phyloP scores from a whole-genome alignment of 2,113 vertebrate species.

The Oxygymnocypris stewartii region DNA sequence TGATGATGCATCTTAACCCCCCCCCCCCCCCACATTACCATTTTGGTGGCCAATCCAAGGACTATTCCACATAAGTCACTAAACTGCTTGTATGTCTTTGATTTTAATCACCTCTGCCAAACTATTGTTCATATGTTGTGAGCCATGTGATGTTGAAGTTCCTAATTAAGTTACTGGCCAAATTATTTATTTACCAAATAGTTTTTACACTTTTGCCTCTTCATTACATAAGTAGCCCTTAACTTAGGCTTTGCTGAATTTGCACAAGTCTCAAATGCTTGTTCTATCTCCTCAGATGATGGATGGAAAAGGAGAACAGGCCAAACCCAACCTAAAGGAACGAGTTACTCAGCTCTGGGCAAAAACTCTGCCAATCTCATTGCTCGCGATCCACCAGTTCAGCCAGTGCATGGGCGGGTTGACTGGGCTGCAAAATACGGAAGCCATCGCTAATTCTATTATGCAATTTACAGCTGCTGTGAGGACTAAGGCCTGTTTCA shows the following conservation, averaged over 20 bases:
- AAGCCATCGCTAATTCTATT: slow-evolving; percentile 79
- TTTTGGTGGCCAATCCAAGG: background rate
- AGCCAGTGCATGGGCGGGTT: slow-evolving; percentile 88
- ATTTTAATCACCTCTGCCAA: background rate
- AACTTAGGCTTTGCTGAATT: background rate
- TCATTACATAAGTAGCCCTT: background rate
- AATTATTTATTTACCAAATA: background rate
- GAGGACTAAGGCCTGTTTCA: slow-evolving; percentile 6
- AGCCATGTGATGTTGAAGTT: background rate
- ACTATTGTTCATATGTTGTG: background rate
- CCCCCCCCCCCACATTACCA: background rate
- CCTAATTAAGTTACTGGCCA: background rate
- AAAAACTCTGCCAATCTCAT: slow-evolving; percentile 78
- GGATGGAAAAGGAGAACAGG: slow-evolving; percentile 83
- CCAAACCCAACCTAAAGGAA: slow-evolving; percentile 75
- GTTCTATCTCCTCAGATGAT: slow-evolving; percentile 76
- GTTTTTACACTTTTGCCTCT: background rate
- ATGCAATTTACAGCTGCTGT: background rate
- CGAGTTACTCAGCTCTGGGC: slow-evolving; percentile 76
- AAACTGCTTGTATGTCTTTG: background rate
- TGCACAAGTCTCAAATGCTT: background rate
- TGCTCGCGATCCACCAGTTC: slow-evolving; percentile 73
- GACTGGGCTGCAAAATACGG: slow-evolving; percentile 95
- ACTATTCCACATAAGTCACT: background rate
- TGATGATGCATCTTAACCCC: background rate